These are phyloP conservation scores for Pholis gunnellus DNA, from an alignment of 2,113 vertebrate species.

Conservation along the genomic window DNA sequence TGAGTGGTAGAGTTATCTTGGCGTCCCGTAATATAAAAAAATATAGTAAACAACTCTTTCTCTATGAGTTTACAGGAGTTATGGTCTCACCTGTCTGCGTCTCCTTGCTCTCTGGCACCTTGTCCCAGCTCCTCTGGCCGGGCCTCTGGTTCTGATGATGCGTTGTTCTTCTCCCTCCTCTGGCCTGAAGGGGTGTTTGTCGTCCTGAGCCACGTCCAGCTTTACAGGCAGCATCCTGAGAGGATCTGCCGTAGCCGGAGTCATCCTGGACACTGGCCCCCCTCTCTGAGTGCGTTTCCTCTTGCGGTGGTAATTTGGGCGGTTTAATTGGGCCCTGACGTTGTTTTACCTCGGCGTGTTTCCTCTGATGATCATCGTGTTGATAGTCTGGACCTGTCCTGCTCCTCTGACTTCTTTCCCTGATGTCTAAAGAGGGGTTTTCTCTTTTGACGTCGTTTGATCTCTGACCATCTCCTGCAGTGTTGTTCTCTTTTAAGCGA, in stretches of 20 bases:
- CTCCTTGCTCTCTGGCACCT: conserved; percentile 93
- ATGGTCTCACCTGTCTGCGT: conserved; percentile 91
- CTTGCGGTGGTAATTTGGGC: conserved; percentile 59
- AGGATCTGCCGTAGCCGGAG: neutral
- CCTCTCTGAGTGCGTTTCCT: conserved; percentile 79
- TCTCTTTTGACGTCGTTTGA: conserved; percentile 27
- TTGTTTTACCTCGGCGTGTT: conserved; percentile 77
- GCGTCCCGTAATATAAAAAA: neutral
- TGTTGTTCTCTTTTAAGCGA: conserved; percentile 46
- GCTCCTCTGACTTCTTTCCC: conserved; percentile 48
- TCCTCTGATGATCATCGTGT: conserved; percentile 73
- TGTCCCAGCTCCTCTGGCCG: conserved; percentile 85
- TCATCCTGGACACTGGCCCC: conserved; percentile 53
- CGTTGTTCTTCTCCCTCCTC: conserved; percentile 77
- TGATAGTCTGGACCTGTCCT: conserved; percentile 49
- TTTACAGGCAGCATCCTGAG: conserved; percentile 52
- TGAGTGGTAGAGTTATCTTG: neutral
- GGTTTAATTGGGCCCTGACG: conserved; percentile 84
- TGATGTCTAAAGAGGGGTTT: conserved; percentile 27
- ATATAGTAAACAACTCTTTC: neutral
- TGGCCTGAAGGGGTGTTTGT: conserved; percentile 76
- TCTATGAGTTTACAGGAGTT: neutral
- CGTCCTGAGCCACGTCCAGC: conserved; percentile 74
- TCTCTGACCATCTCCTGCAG: conserved; percentile 12
- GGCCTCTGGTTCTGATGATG: conserved; percentile 82